A percentile compares a stretch with the other conserved stretches of the same genome.
Conservation (phyloP, 2,797 vertebrate genomes). For the Pseudomugil gertrudae region DNA sequence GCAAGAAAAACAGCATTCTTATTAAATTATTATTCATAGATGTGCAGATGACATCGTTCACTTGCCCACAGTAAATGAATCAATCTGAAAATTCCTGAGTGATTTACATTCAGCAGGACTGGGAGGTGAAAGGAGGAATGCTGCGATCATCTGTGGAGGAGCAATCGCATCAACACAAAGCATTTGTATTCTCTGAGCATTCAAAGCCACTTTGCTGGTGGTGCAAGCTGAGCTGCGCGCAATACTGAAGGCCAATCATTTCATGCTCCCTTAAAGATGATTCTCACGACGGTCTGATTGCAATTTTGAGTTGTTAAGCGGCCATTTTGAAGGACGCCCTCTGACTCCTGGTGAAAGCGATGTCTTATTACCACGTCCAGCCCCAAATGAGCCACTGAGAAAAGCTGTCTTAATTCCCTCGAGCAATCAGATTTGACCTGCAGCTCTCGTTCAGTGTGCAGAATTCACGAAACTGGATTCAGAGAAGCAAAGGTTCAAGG, state of each 20-base stretch:
- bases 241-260: slow-evolving; percentile 19
- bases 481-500: slow-evolving; percentile 24
- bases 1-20: slow-evolving; percentile 5
- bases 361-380: slow-evolving; percentile 40
- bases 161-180: slow-evolving; percentile 33
- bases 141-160: slow-evolving; percentile 34
- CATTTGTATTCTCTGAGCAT: slow-evolving; percentile 52
- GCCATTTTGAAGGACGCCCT: slow-evolving; percentile 45
- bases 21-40: slow-evolving; percentile 10
- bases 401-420: slow-evolving; percentile 41
- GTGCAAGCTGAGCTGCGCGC: slow-evolving; percentile 7
- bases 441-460: slow-evolving; percentile 9
- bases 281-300: slow-evolving; percentile 46
- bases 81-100: slow-evolving; percentile 34
- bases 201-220: slow-evolving; percentile 53
- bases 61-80: slow-evolving; percentile 60
- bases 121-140: slow-evolving; percentile 43
- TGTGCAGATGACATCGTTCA: slow-evolving; percentile 48
- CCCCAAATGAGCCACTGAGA: slow-evolving; percentile 16
- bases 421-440: slow-evolving; percentile 27
- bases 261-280: slow-evolving; percentile 33
- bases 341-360: slow-evolving; percentile 29
- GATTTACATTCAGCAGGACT: slow-evolving; percentile 45
- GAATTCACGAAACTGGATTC: slow-evolving; percentile 11
- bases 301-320: slow-evolving; percentile 47